Evolutionary conservation across 2,797 vertebrate species (phyloP), one percentile per base, ranked within the genome.

Genomic region (Pempheris klunzingeri): DNA sequence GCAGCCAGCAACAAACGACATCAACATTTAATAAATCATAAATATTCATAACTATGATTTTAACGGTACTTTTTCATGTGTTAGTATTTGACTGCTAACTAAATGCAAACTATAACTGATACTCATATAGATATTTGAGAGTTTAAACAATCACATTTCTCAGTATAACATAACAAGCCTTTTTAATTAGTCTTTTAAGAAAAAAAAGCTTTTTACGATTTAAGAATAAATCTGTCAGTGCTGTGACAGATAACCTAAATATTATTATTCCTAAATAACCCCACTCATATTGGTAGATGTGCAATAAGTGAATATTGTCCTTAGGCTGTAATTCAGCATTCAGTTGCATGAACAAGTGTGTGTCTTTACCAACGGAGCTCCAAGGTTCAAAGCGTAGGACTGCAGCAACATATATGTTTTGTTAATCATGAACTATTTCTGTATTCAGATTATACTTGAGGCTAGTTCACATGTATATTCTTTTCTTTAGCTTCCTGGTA

Each of bases 401-500:
- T 34, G 30, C 1, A 55, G 54, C 15, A 47, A 41, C 26, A 64
- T 34, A 39, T 43, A 6, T 52, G 38, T 68, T 57, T 72, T 44
- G 11, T 62, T 32, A 71, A 50, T 54, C 49, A 58, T 52, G 4
- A 72, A 68, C 41, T 32, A 46, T 60, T 32, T 57, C 26, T 55
- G 34, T 26, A 74, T 73, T 67, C 26, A 32, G 59, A 52, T 53
- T 47, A 50, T 15, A 41, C 32, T 77, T 61, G 34, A 47, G 57
- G 54, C 53, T 61, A 12, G n/a, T n/a, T 11, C 30, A 60, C 30
- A 17, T 47, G 32, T 52, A 50, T 53, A 41, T n/a, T n/a, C n/a
- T 75, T 76, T 76, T 67, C 26, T 8, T 67, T 41, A 52, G 39
- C 67, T 69, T 76, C 46, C 18, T 76, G n/a, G n/a, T n/a, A n/a